These are phyloP conservation scores for Meloe dianella DNA, from an alignment of 2,888 invertebrate genomes.

Conservation along the genomic window DNA sequence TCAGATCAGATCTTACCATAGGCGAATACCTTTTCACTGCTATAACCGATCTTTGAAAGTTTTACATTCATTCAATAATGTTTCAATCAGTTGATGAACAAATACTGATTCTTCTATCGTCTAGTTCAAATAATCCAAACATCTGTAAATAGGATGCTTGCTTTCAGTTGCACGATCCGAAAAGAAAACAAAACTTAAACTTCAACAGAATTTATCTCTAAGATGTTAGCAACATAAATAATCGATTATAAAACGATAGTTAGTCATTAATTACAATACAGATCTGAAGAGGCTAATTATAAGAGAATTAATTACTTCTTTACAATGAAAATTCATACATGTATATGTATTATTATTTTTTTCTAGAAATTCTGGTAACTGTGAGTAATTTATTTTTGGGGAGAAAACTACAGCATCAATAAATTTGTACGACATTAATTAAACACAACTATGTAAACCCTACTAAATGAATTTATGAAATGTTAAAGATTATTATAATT, in stretches of 20 bases:
- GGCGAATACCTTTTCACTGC: background rate
- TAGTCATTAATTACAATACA: background rate
- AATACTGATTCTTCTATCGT: background rate
- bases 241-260: background rate
- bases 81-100: conserved; percentile 9
- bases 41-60: background rate
- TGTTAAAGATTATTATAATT: background rate
- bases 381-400: background rate
- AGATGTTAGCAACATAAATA: background rate
- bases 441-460: background rate
- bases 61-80: background rate
- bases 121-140: background rate
- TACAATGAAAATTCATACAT: background rate
- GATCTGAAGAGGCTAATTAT: conserved; percentile 3
- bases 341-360: background rate
- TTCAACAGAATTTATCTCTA: background rate
- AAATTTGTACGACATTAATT: background rate
- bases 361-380: background rate
- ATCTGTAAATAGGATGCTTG: background rate
- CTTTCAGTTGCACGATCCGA: background rate
- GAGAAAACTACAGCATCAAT: background rate
- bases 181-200: background rate
- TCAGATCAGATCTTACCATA: background rate
- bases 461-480: background rate
- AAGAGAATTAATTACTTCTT: conserved; percentile 9